Evolutionary conservation across 1,140 invertebrate species (phyloP), one percentile per base, ranked within the genome.

Genomic region (Drosophila kanapiae): DNA sequence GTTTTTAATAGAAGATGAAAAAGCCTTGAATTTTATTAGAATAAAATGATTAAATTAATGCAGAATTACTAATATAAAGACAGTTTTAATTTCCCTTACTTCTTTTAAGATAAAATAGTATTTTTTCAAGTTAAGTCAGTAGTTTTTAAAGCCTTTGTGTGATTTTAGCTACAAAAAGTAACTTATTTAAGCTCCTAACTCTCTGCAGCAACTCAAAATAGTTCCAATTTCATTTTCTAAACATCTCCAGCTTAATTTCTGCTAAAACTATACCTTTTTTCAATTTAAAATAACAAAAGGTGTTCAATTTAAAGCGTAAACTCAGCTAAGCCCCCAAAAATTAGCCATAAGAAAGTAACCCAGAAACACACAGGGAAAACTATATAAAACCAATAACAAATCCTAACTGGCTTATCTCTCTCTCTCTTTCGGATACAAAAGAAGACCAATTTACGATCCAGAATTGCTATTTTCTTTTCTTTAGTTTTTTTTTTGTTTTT

Each of bases 351-450:
- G 9, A 35, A 35, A 48, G 2, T 11, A 48, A 23, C 16, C 6
- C 27, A 42, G 11, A 11, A 23, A 59, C 16, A 33, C 11, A 47
- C 16, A 14, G 35, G 6, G 29, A 53, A 54, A 54, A 23, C 53
- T 14, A 37, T 14, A 62, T 18, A 62, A 7, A 38, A n/a, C 11
- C 57, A 47, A 59, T 14, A 31, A 48, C 27, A 62, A 62, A 18
- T 58, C 16, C 18, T 6, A 60, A 40, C 18, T 33, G 62, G 38
- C 56, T 62, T 43, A 62, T 64, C 56, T 64, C 37, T 27, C 56
- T 64, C 37, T 27, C 18, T 33, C 23, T 23, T 14, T 33, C 8
- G 31, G 29, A 62, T 27, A 62, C 62, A 61, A 61, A 43, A 27
- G 56, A 23, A 23, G 58, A 23, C 29, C 58, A 49, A 61, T 64